Base-by-base conservation (phyloP, 2,888 invertebrate genomes). In the Erebia palarica region DNA sequence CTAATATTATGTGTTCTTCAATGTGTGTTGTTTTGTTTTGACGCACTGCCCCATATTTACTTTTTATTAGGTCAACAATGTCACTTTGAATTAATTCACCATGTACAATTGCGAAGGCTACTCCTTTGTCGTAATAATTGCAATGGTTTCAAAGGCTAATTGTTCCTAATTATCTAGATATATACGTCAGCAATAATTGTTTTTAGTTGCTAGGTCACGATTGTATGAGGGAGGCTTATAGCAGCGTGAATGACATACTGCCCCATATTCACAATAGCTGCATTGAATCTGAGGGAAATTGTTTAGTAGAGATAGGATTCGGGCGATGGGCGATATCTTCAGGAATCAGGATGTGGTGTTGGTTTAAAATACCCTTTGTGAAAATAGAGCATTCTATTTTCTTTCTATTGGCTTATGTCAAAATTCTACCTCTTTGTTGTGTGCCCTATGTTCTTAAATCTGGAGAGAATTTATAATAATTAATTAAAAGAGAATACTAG, bases 41-140 rank as follows among this genome's bases (percentile, higher is more conserved):
- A 55, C 55, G 55, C 42, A 11, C 65, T 55, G 55, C 8, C 64
- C 64, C 27, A 66, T 42, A 44, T 66, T 44, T 57, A 57, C 13
- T 57, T 57, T 65, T 65, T 44, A 66, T 13, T 66, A 44, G 57
- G 65, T 53, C 65, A 65, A 65, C 60, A 58, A 63, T 65, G 53
- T 59, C 59, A 65, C 47, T 70, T 60, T 55, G 42, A 55, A 53
- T 53, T 61, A 59, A 58, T 55, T 44, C 49, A 21, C 57, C 27
- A 13, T 9, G 21, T 18, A 58, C 51, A 49, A 47, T 65, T 60
- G 60, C 42, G 42, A 16, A 60, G 60, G 42, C 10, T 16, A 16
- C n/a, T 60, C 42, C 44, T 60, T 60, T 42, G 42, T 60, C n/a
- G 5, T 16, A n/a, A 42, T 60, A 42, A 60, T 60, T 60, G 60